A percentile compares a stretch with the other conserved stretches of the same genome.
These are phyloP conservation scores for Illadopsis cleaveri DNA, from an alignment of 2,113 vertebrate species.

Conservation along the genomic window DNA sequence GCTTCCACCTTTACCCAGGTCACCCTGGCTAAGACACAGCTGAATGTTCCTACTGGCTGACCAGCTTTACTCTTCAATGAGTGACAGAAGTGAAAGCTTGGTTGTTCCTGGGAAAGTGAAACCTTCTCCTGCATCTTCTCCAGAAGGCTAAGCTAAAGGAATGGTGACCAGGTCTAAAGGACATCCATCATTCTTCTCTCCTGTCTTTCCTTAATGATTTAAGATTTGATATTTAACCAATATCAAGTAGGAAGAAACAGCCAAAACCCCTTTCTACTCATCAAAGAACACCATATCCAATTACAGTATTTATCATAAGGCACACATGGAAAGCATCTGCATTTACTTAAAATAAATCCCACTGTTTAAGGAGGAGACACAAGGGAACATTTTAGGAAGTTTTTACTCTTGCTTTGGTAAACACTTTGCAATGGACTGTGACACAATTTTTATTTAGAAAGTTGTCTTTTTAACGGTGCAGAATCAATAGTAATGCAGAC, in stretches of 20 bases:
- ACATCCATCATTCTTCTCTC: background rate
- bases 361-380: background rate
- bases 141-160: background rate
- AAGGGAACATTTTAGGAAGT: background rate
- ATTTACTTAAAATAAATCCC: background rate
- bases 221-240: background rate
- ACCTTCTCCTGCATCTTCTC: background rate
- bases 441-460: conserved; percentile 30
- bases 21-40: fast-evolving
- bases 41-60: background rate
- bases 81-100: background rate
- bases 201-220: background rate
- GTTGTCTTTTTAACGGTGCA: background rate
- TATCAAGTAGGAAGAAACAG: background rate
- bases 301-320: background rate
- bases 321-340: background rate
- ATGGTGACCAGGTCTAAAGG: background rate
- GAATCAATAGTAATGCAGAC: conserved; percentile 46
- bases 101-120: background rate
- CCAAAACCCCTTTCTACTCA: background rate
- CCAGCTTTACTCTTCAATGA: background rate
- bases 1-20: background rate
- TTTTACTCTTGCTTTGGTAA: background rate
- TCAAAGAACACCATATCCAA: background rate
- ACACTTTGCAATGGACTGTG: background rate